These are phyloP conservation scores for Chaetura pelagica DNA, from an alignment of 2,113 vertebrate genomes.

Conservation along the genomic window DNA sequence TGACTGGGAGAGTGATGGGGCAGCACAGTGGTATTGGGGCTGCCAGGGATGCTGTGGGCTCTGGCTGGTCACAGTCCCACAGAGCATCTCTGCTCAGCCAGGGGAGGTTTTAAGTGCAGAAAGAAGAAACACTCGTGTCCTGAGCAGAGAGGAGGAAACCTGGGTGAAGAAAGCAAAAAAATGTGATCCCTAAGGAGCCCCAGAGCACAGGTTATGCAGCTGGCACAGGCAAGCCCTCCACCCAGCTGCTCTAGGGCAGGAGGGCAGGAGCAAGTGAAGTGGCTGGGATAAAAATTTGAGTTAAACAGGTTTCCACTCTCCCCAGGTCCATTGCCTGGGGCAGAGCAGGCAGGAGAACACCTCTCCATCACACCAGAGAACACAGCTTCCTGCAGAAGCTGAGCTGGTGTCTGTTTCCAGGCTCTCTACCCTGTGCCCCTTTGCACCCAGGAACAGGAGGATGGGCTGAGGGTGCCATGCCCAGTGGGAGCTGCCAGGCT, in stretches of 20 bases:
- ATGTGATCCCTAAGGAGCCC: rapidly evolving
- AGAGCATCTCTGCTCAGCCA: too few species aligned
- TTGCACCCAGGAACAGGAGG: background rate
- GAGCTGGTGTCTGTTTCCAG: background rate
- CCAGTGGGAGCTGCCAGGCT: background rate
- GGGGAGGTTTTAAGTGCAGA: too few species aligned
- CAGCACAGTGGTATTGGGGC: too few species aligned
- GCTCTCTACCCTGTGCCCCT: background rate
- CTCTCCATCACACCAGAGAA: background rate
- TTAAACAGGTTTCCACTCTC: background rate
- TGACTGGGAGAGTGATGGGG: too few species aligned
- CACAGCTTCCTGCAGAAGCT: background rate
- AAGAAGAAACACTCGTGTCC: too few species aligned
- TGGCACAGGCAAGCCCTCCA: background rate
- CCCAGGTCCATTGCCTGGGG: rapidly evolving
- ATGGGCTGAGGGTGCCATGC: rapidly evolving
- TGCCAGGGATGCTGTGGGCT: too few species aligned
- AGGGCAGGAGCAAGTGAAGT: background rate
- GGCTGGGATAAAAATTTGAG: background rate
- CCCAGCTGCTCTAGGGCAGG: rapidly evolving
- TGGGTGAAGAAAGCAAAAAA: background rate
- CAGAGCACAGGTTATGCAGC: background rate
- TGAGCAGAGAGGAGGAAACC: background rate
- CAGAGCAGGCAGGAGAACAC: background rate
- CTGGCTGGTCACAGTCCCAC: too few species aligned